Evolutionary conservation across 2,888 invertebrate species (phyloP), one percentile per base, ranked within the genome.

Genomic region (Ophion slaviceki): DNA sequence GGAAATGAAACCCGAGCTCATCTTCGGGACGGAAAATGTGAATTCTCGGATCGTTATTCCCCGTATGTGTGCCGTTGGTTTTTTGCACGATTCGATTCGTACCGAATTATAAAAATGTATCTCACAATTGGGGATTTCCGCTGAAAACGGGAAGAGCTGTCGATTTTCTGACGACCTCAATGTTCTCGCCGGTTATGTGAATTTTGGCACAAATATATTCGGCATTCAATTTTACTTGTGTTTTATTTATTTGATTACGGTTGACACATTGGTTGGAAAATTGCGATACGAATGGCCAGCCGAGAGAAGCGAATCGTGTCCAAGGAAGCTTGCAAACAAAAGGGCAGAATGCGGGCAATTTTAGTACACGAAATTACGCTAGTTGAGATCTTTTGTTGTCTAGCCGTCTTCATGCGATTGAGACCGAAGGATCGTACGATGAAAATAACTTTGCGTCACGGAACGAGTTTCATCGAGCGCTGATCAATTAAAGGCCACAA

Each of bases 1-100:
- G 1, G 98, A 96, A 88, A 99, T 97, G 95, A 99, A 99, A 66
- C 98, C 97, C 0, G 98, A 98, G 95, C 98, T 98, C 98, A 98
- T 98, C 88, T 88, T 94, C 77, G 70, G 79, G 57, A 79, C 84
- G 79, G 71, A 5, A 40, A 36, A 67, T 61, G 17, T 70, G 36
- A 61, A 45, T 45, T 74, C 36, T 61, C 11, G 40, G 20, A 75
- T 32, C 20, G 53, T 61, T 74, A 67, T 47, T 20, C 24, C 7
- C 24, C 20, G 47, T 20, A 20, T 24, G 14, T 47, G 68, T n/a
- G 20, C 40, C 17, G 20, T 61, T 5, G 7, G 24, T 61, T 61
- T 20, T 20, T 20, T 61, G n/a, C 20, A 2, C 10, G 61, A 3
- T 53, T 17, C 53, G 53, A 53, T 53, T 61, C 3, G 24, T 24